phyloP scores from a whole-genome alignment of 2,888 invertebrate genomes.

The Brachyptera risi region DNA sequence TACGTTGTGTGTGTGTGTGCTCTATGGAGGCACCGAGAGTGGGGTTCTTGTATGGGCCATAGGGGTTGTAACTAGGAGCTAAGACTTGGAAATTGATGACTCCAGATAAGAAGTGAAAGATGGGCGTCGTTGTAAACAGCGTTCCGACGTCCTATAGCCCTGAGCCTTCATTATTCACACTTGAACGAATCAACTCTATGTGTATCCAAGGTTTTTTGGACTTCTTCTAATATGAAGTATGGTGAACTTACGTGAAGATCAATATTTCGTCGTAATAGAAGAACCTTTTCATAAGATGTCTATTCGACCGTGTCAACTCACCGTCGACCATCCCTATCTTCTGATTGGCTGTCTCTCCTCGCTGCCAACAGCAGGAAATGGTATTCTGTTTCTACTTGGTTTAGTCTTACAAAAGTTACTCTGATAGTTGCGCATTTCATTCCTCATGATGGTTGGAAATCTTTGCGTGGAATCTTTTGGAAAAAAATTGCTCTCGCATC shows the following conservation, averaged over 20 bases:
- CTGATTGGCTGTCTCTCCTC: slow-evolving; percentile 6
- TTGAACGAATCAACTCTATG: background rate
- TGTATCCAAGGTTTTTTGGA: slow-evolving; percentile 13
- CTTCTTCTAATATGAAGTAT: background rate
- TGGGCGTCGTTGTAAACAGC: slow-evolving; percentile 15
- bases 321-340: slow-evolving; percentile 8
- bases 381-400: slow-evolving; percentile 8
- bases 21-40: background rate
- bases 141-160: background rate
- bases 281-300: background rate
- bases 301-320: background rate
- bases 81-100: slow-evolving; percentile 19
- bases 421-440: slow-evolving; percentile 6
- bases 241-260: slow-evolving; percentile 5
- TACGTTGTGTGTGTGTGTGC: slow-evolving; percentile 30
- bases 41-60: background rate
- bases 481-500: slow-evolving; percentile 5
- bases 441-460: slow-evolving; percentile 23
- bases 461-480: slow-evolving; percentile 9
- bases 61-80: slow-evolving; percentile 15
- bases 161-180: slow-evolving; percentile 3
- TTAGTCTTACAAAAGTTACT: background rate
- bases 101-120: slow-evolving; percentile 19
- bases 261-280: slow-evolving; percentile 1
- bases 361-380: slow-evolving; percentile 8